Evolutionary conservation across 2,797 vertebrate species (phyloP), one percentile per base, ranked within the genome.

Genomic region (Psittacula echo): DNA sequence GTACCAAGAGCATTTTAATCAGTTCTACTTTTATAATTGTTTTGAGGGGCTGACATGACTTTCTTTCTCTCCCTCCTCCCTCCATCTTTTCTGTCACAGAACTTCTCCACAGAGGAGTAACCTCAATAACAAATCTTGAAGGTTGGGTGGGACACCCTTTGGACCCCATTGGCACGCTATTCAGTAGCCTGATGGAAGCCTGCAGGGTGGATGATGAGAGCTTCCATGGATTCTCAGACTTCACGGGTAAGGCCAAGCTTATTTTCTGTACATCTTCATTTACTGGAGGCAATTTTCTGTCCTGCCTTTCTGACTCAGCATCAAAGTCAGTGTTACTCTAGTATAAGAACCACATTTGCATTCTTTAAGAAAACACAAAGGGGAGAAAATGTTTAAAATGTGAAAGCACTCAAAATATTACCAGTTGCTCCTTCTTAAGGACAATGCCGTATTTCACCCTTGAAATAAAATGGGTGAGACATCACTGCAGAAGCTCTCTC

Each of bases 121-220:
- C 99, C 34, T 99, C 99, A 64, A 98, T 99, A 97, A 99, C 98
- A 2, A 99, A 99, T 97, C 98, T 99, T 93, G 99, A 99, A 98
- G 99, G 99, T 94, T 99, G 99, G 99, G 99, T 99, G 92, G 99
- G 99, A 77, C 99, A 99, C 95, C 99, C 99, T 7, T 93, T 99
- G 95, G 99, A 99, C 85, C 99, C 99, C 26, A 98, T 99, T 78
- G 99, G 99, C 30, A 99, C 99, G 14, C 98, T 99, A 78, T 99
- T 99, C 92, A 99, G 99, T 98, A 99, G 99, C 81, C 98, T 99
- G 64, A 99, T 99, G 94, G 99, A 99, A 98, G 99, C 99, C 11
- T 99, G 98, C 81, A 98, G 98, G 71, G 98, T 94, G 15, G 98
- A 99, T 48, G 99, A 99, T 71, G 99, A 99, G 74, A 87, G 89